A percentile compares a stretch with the other conserved stretches of the same genome.
These are phyloP conservation scores for Dolichopus griseipennis DNA, from an alignment of 2,888 invertebrate species.

Conservation along the genomic window DNA sequence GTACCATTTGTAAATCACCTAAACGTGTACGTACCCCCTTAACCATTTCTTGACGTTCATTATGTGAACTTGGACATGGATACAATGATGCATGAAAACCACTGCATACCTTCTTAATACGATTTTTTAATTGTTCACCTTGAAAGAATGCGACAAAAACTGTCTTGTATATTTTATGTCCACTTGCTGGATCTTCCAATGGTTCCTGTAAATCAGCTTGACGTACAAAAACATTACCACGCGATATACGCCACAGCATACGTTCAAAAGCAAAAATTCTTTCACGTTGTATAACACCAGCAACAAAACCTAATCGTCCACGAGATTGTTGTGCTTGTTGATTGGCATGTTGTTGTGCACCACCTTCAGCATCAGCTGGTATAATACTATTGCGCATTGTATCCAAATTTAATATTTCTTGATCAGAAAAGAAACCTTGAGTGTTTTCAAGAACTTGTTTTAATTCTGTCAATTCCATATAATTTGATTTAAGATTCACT, in stretches of 20 bases:
- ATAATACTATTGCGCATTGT: constrained; percentile 65
- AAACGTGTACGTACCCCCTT: constrained; percentile 71
- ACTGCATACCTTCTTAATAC: constrained; percentile 81
- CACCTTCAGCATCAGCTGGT: constrained; percentile 46
- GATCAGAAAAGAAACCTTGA: constrained; percentile 49
- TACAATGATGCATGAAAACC: constrained; percentile 81
- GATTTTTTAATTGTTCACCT: constrained; percentile 75
- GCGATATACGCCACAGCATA: constrained; percentile 80
- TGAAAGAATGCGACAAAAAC: constrained; percentile 75
- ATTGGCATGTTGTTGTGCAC: constrained; percentile 18
- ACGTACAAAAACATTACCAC: constrained; percentile 75
- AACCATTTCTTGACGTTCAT: constrained; percentile 72
- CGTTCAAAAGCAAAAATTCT: constrained; percentile 74
- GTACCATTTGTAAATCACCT: constrained; percentile 67
- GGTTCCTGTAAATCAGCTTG: constrained; percentile 68
- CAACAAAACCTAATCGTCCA: constrained; percentile 59
- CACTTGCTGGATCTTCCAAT: constrained; percentile 64
- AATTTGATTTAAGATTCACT: constrained; percentile 88
- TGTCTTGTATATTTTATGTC: constrained; percentile 61
- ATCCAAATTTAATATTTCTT: constrained; percentile 40
- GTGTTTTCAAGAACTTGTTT: constrained; percentile 90
- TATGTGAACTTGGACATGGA: constrained; percentile 72
- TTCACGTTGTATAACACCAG: constrained; percentile 75
- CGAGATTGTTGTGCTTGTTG: constrained; percentile 23
- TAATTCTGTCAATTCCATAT: constrained; percentile 83